phyloP scores from a whole-genome alignment of 2,797 vertebrate genomes.

The Pachyuromys duprasi region DNA sequence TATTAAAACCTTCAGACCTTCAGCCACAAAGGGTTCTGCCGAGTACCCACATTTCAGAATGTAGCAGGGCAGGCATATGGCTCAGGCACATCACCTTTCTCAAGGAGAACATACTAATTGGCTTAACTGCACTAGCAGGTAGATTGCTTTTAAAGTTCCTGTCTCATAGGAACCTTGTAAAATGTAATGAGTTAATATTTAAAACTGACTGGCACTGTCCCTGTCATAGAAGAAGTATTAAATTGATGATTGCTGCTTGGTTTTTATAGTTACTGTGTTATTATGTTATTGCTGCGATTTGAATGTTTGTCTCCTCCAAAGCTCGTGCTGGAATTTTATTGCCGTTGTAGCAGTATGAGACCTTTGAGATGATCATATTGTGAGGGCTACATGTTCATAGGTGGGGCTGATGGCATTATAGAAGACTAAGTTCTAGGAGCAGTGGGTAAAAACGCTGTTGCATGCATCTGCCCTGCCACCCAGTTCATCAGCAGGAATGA shows the following conservation, averaged over 20 bases:
- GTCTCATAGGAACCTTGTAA: background rate
- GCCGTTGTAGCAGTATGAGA: background rate
- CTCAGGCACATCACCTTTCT: background rate
- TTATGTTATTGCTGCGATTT: background rate
- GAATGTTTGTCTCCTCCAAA: background rate
- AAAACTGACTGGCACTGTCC: background rate
- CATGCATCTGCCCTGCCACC: background rate
- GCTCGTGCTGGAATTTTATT: background rate
- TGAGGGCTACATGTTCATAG: background rate
- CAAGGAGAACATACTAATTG: background rate
- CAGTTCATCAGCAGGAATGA: background rate
- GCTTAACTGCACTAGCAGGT: background rate
- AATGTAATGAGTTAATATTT: conserved; percentile 30
- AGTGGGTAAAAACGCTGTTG: background rate
- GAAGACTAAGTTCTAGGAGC: background rate
- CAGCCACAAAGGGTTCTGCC: background rate
- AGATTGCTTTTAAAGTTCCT: background rate
- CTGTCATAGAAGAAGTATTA: background rate
- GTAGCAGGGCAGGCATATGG: background rate
- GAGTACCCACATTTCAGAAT: background rate
- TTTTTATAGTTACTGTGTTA: background rate
- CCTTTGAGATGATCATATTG: background rate
- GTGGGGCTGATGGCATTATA: background rate
- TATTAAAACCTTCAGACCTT: background rate
- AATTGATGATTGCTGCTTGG: background rate